Percentiles rank a stretch among this genome's conserved stretches.
Evolutionary conservation across 2,797 vertebrate species (phyloP).

Genomic region (Paguma larvata): DNA sequence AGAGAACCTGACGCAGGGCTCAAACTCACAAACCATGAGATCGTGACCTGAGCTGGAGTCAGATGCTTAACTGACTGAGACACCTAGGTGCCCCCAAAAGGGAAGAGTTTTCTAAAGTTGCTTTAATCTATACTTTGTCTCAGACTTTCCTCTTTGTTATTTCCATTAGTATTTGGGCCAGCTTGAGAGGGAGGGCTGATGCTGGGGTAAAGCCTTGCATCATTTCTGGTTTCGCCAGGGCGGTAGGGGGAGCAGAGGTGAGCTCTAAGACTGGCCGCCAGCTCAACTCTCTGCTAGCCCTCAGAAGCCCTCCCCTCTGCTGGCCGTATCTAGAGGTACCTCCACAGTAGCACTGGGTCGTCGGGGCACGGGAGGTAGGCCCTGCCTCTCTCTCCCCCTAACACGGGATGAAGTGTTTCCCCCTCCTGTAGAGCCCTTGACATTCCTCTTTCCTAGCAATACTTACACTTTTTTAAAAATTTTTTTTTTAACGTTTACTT

Average conservation of each 20-base stretch:
- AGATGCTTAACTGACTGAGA: no score
- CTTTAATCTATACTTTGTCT: not conserved
- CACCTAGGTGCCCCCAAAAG: not conserved
- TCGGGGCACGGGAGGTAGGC: not conserved
- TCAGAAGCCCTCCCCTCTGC: not conserved
- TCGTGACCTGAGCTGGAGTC: no score
- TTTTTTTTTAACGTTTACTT: no score
- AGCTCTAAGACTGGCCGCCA: not conserved
- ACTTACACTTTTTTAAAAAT: no score
- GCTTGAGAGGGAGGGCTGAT: not conserved
- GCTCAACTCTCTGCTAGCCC: not conserved
- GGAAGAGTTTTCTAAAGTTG: not conserved
- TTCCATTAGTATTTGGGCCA: not conserved
- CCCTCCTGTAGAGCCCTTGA: not conserved
- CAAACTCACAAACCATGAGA: no score
- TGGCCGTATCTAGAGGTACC: not conserved
- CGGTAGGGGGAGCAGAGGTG: not conserved
- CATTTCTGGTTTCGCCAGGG: not conserved
- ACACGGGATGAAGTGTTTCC: not conserved
- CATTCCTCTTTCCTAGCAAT: not conserved
- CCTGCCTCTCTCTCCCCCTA: not conserved
- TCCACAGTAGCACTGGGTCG: not conserved
- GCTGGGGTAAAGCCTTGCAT: not conserved
- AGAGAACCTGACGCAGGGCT: no score
- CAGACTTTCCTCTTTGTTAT: conserved; percentile 37